These are phyloP conservation scores for Amaurobius ferox DNA, from an alignment of 2,888 invertebrate genomes.

Conservation along the genomic window DNA sequence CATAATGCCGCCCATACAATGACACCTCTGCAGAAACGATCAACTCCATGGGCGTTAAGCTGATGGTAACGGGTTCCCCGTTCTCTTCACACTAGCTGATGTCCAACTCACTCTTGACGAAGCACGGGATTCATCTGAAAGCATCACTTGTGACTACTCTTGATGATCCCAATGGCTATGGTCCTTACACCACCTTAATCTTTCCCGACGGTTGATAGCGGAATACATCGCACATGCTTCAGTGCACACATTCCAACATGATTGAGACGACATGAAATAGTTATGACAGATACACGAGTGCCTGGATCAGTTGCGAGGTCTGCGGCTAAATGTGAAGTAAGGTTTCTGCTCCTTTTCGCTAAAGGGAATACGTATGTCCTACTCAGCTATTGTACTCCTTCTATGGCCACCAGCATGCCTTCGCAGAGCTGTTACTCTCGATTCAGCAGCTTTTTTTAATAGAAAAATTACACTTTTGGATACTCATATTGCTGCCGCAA, in stretches of 20 bases:
- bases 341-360: background rate
- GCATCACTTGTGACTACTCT: background rate
- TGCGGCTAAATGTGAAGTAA: background rate
- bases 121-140: background rate
- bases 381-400: background rate
- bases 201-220: background rate
- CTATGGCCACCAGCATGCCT: background rate
- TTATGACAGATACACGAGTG: background rate
- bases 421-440: background rate
- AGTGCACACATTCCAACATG: background rate
- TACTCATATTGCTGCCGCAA: background rate
- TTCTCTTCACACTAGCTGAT: too few relatives aligned
- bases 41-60: too few relatives aligned
- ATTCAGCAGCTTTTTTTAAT: background rate
- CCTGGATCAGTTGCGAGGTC: background rate
- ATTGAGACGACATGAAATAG: background rate
- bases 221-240: background rate
- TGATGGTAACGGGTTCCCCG: too few relatives aligned
- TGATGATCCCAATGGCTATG: background rate
- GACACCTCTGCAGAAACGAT: background rate
- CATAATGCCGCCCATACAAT: background rate
- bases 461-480: too few relatives aligned
- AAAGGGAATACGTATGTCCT: background rate
- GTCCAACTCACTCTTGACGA: background rate
- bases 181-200: background rate